Conservation (phyloP, 2,113 vertebrate genomes). For the Eurypyga helias region DNA sequence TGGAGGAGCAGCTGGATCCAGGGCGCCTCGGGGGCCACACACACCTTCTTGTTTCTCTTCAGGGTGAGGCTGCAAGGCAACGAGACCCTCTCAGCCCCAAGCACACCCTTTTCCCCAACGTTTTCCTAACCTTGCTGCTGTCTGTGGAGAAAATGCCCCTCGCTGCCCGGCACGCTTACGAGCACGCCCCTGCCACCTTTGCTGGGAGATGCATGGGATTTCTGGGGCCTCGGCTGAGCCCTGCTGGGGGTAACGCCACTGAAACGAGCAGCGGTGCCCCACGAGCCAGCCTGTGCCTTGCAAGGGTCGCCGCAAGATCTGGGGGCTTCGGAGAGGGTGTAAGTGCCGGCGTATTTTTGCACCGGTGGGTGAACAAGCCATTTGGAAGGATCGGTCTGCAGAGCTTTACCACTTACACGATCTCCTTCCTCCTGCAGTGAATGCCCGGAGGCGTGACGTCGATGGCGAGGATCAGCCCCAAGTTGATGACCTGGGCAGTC, state of each 20-base stretch:
- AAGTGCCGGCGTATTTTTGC: rapidly evolving
- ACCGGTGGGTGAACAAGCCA: rapidly evolving
- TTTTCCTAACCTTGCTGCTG: rapidly evolving
- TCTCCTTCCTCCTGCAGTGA: constrained; percentile 62
- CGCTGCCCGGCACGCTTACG: rapidly evolving
- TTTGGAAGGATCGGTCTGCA: rapidly evolving
- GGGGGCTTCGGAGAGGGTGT: not conserved
- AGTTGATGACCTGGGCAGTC: not conserved
- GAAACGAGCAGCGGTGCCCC: rapidly evolving
- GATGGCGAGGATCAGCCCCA: constrained; percentile 36
- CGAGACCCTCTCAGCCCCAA: not conserved
- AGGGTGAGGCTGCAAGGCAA: constrained; percentile 33
- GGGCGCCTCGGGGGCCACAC: not conserved
- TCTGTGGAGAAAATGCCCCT: not conserved
- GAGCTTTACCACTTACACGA: constrained; percentile 35
- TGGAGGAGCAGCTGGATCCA: constrained; percentile 66
- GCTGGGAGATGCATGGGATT: rapidly evolving
- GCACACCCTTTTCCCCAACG: rapidly evolving
- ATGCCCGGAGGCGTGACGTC: not conserved
- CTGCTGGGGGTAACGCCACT: rapidly evolving
- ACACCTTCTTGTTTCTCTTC: constrained; percentile 44
- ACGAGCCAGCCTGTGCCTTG: rapidly evolving
- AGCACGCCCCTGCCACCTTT: not conserved
- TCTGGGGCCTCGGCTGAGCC: not conserved
- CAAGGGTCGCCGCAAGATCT: rapidly evolving